A percentile compares a stretch with the other conserved stretches of the same genome.
Evolutionary conservation across 2,113 vertebrate species (phyloP).

Genomic region (Microcebus griseorufus): DNA sequence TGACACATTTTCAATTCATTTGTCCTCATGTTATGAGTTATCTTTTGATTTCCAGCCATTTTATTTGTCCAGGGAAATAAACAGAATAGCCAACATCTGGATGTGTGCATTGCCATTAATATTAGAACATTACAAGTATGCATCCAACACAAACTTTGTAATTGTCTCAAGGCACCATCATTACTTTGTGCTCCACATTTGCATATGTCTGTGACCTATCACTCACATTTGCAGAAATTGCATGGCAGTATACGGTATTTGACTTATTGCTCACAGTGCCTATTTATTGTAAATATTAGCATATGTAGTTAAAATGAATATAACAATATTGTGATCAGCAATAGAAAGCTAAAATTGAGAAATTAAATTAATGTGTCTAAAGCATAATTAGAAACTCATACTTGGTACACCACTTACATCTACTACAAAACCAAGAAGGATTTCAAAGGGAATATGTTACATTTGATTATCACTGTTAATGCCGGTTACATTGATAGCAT

Average conservation of each 20-base stretch:
- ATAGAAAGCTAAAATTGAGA: not conserved
- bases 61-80: constrained; percentile 38
- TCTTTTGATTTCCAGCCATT: constrained; percentile 30
- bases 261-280: not conserved
- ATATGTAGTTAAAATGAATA: not conserved
- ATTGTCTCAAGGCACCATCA: not conserved
- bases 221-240: not conserved
- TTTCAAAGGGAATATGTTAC: not conserved
- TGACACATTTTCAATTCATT: not conserved
- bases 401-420: not conserved
- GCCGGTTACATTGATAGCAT: not conserved
- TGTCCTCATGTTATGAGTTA: not conserved
- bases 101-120: not conserved
- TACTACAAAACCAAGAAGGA: not conserved
- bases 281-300: not conserved
- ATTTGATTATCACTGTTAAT: not conserved
- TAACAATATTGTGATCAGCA: not conserved
- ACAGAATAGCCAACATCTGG: constrained; percentile 4
- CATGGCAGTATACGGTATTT: too few species aligned
- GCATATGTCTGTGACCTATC: not conserved
- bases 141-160: not conserved
- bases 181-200: not conserved
- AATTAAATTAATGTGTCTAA: not conserved
- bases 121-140: not conserved
- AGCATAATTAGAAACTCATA: not conserved